A percentile compares a stretch with the other conserved stretches of the same genome.
Evolutionary conservation across 2,797 vertebrate species (phyloP).

Genomic region (Cuculus canorus): DNA sequence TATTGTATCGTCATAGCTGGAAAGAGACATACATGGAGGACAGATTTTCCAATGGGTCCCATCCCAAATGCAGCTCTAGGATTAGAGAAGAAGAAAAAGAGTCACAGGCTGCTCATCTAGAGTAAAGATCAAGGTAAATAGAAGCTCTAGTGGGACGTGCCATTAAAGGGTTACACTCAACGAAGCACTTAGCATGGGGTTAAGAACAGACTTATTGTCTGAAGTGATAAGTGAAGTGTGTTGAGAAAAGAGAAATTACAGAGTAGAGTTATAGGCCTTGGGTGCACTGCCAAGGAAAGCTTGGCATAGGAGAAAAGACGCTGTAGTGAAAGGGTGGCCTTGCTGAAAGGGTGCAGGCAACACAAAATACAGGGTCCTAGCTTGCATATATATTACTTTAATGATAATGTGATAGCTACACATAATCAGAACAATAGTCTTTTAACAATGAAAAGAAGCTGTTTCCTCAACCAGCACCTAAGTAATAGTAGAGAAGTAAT

Average conservation of each 20-base stretch:
- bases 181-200: not conserved
- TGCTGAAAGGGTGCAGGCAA: not conserved
- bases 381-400: not conserved
- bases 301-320: not conserved
- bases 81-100: not conserved
- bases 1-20: not conserved
- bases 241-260: not conserved
- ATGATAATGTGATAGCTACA: not conserved
- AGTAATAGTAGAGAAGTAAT: not conserved
- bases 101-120: not conserved
- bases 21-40: not conserved
- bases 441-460: not conserved
- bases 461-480: not conserved
- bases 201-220: not conserved
- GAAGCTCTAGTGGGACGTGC: not conserved
- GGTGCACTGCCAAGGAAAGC: not conserved
- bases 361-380: not conserved
- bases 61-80: not conserved
- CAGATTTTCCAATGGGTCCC: not conserved
- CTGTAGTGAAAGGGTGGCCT: not conserved
- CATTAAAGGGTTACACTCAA: not conserved
- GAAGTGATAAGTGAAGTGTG: not conserved
- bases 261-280: not conserved
- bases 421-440: not conserved
- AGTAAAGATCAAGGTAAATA: not conserved